These are phyloP conservation scores for Oxyura jamaicensis DNA, from an alignment of 2,113 vertebrate species.

Conservation along the genomic window DNA sequence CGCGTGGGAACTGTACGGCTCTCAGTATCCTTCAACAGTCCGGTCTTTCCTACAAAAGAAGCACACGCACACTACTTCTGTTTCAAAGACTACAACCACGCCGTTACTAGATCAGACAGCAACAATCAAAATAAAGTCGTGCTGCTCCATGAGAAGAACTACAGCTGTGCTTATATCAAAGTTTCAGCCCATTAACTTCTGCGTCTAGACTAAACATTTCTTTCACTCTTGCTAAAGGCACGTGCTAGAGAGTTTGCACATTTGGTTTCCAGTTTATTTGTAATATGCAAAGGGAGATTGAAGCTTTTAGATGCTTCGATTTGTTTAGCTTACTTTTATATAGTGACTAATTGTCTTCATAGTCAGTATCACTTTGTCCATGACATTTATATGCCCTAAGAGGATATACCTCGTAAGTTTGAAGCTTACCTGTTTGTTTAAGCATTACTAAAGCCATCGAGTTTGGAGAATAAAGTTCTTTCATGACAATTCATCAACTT, in stretches of 20 bases:
- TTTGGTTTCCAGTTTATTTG: slow-evolving; percentile 41
- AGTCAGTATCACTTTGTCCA: neutral
- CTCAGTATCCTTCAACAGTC: neutral
- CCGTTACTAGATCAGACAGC: neutral
- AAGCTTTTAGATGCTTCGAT: neutral
- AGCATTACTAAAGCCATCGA: neutral
- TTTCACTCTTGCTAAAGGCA: neutral
- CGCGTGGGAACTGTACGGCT: neutral
- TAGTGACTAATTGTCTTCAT: neutral
- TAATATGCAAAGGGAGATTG: neutral
- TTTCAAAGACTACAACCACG: slow-evolving; percentile 5
- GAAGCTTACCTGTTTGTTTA: neutral
- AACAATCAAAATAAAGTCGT: slow-evolving; percentile 24
- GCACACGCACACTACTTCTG: neutral
- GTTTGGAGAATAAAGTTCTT: neutral
- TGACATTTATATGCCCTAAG: neutral
- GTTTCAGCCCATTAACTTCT: slow-evolving; percentile 62
- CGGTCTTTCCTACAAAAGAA: neutral
- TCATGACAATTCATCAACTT: neutral
- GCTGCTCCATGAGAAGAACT: slow-evolving; percentile 31
- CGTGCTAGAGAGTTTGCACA: neutral
- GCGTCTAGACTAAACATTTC: slow-evolving; percentile 60
- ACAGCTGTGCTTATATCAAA: slow-evolving; percentile 58
- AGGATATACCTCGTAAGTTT: neutral
- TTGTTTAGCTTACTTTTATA: neutral